Base-by-base conservation (phyloP, 2,888 invertebrate species). In the Laspeyria flexula region DNA sequence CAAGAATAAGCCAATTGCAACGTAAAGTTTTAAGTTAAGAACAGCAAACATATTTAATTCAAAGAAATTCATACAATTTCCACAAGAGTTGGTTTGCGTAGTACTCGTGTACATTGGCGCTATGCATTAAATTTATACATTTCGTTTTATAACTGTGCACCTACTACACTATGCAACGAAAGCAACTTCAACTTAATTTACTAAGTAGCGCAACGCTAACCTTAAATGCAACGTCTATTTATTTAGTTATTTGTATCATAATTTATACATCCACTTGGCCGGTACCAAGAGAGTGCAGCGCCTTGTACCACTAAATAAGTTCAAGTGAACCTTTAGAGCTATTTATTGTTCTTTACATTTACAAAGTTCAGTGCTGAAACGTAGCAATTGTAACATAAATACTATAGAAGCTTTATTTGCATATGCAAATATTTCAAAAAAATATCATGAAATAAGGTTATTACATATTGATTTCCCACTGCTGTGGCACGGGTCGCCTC, bases 151-250 rank as follows among this genome's bases (percentile, higher is more conserved):
- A 61, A 49, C 46, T 47, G 43, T 43, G 39, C 48, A 27, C 46
- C 39, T 42, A 44, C 50, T 37, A 48, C 25, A 50, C 44, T 65
- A 42, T 41, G 60, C n/a, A n/a, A n/a, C 42, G 42, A 21, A 42
- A 55, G 30, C 52, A 47, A 49, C 33, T 56, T 52, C 44, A 18
- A 61, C 40, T 50, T 61, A 65, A 65, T 65, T 63, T 65, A 65
- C 53, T 65, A 53, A 57, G 57, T 65, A 63, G 42, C 38, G 34
- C 42, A 48, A 23, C 23, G 43, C 29, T 60, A 43, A 38, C 43
- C 47, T 45, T 21, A 18, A 42, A 43, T 45, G 21, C 11, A 30
- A 7, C 29, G 21, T 43, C 11, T 57, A 35, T 40, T 43, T 52
- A 47, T 44, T 54, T 52, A 29, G 42, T 44, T 60, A 46, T n/a